Evolutionary conservation across 2,888 invertebrate species (phyloP), one percentile per base, ranked within the genome.

Genomic region (Sialis lutaria): DNA sequence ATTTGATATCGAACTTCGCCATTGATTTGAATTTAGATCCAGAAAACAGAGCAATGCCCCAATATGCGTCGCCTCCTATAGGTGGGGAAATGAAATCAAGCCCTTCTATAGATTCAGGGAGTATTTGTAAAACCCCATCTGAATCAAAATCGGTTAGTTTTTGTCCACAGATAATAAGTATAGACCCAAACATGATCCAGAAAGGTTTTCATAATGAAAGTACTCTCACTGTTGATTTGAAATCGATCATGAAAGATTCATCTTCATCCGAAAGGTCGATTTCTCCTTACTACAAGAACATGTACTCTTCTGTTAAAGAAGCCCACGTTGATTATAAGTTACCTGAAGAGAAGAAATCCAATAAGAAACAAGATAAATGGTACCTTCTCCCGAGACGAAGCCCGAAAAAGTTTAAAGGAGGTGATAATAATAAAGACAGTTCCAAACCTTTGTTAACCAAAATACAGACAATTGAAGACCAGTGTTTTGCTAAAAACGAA

Each of bases 401-500:
- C 41, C 51, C 52, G 41, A 53, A 54, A 42, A 53, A 50, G 35
- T 48, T 48, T 30, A 54, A 53, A 50, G 44, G 47, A 49, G 49
- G 50, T 33, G 46, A 48, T 33, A 50, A 49, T 6, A 22, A 22
- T 22, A 22, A 22, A 22, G 48, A 45, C 7, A 42, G 40, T 45
- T 55, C 58, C 44, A 59, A 59, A 50, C 59, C 56, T 10, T 56
- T 56, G 44, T 49, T 58, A 42, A 54, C 53, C 42, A 56, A 57
- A 49, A 48, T 53, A 45, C 49, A 55, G 7, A 55, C 54, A 40
- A 62, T 62, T 47, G 63, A 66, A 48, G 64, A 67, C 48, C 57
- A 60, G 13, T 58, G 62, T 43, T 61, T 62, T 46, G 56, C 63
- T 4, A 58, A 63, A 51, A 68, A 72, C 56, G 73, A 76, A 52